A percentile compares a stretch with the other conserved stretches of the same genome.
phyloP scores from a whole-genome alignment of 2,888 invertebrate species.

The Diogma glabrata region DNA sequence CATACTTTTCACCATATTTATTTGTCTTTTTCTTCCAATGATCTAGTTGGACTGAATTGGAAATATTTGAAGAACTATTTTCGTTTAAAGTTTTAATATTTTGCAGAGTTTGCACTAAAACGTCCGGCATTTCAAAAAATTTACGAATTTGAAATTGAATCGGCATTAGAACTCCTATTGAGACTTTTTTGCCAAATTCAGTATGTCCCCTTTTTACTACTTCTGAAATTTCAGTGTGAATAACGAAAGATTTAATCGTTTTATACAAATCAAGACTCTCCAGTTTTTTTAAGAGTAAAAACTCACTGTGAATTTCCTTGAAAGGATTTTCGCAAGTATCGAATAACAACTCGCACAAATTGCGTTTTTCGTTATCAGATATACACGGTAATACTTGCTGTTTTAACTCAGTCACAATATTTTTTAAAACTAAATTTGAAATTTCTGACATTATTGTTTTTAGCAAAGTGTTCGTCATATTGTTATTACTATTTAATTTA shows the following conservation, averaged over 20 bases:
- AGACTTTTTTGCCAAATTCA: too few species aligned
- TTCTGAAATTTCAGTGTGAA: neutral
- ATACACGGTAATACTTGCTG: neutral
- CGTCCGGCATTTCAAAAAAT: conserved; percentile 2
- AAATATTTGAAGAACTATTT: neutral
- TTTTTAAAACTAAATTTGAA: neutral
- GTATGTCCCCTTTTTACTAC: neutral
- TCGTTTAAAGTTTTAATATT: neutral
- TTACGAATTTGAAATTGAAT: neutral
- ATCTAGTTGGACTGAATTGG: neutral
- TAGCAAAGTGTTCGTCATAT: neutral
- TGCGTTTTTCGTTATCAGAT: neutral
- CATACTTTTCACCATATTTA: neutral
- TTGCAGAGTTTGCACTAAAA: neutral
- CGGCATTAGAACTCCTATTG: neutral
- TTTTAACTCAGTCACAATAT: neutral
- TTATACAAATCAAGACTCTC: neutral
- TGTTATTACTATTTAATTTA: neutral
- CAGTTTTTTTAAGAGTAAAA: neutral
- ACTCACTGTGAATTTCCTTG: neutral
- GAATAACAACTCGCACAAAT: neutral
- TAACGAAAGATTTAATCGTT: neutral
- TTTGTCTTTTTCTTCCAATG: neutral
- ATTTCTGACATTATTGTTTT: neutral
- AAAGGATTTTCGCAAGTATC: neutral